Base-by-base conservation (phyloP, 2,113 vertebrate genomes). In the Nycticorax nycticorax region DNA sequence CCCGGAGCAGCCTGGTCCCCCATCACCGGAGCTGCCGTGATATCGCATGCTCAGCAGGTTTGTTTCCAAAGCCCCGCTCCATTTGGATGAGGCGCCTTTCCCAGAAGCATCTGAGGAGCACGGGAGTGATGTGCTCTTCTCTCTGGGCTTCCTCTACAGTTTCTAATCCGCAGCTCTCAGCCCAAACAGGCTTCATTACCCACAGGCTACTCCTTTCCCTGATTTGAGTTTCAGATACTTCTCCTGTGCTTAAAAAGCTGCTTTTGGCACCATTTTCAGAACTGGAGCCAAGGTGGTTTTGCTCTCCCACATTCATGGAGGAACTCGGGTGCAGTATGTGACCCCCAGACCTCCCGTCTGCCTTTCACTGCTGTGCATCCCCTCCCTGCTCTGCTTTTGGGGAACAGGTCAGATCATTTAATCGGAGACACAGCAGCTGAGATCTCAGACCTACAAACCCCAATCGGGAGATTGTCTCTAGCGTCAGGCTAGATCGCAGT, bases 381-480 rank as follows among this genome's bases (percentile, higher is more conserved):
- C 41, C 39, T 73, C 55, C 71, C 35, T 0, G 0, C 72, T 60
- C 60, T 6, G 8, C 37, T 64, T 37, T 17, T 8, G 5, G 64
- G 67, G 17, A 52, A 9, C 1, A 2, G 7, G 8, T 2, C 18
- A n/a, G 45, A 3, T 11, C 2, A 18, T 30, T 41, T 3, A 32
- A 10, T 50, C 41, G 9, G 24, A 9, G 48, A 2, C 7, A 9
- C 8, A 27, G 59, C 45, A 39, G 19, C 66, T 2, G 15, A 45
- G 39, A 39, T 22, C 62, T 47, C 47, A 23, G 20, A 37, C 12
- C 21, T 14, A 9, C 52, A 21, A 27, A 21, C 41, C 14, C 10
- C 0, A 43, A 22, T 3, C 21, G n/a, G 59, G n/a, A 39, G 26
- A 16, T 1, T 0, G 0, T 30, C 72, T 62, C 57, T 24, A 8